Percentiles rank a stretch among this genome's conserved stretches.
phyloP scores from a whole-genome alignment of 2,888 invertebrate species.

The Amiota mariae region DNA sequence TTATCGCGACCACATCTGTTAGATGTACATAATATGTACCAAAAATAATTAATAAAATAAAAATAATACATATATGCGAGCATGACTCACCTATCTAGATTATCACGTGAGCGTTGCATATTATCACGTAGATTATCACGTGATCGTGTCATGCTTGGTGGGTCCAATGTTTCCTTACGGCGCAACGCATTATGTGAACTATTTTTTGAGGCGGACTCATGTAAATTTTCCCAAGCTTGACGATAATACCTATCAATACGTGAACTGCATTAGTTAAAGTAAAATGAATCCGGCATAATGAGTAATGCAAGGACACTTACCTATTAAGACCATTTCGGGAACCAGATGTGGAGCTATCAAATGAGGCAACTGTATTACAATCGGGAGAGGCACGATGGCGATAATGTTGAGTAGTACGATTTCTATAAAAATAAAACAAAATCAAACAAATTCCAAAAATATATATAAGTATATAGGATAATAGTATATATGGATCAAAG shows the following conservation, averaged over 20 bases:
- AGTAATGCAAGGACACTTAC: conserved; percentile 49
- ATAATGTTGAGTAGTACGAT: conserved; percentile 89
- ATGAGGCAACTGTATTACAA: conserved; percentile 92
- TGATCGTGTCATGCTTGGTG: conserved; percentile 75
- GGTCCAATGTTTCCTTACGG: conserved; percentile 83
- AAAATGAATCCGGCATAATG: background rate
- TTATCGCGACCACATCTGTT: conserved; percentile 70
- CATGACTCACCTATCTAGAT: conserved; percentile 70
- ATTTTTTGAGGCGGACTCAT: conserved; percentile 82
- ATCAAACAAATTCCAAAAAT: background rate
- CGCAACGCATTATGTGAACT: conserved; percentile 77
- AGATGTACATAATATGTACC: background rate
- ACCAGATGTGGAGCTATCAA: conserved; percentile 90
- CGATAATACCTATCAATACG: conserved; percentile 79
- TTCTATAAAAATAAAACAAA: conserved; percentile 74
- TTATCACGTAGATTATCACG: conserved; percentile 72
- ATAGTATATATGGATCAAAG: conserved; percentile 1
- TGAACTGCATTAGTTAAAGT: conserved; percentile 1
- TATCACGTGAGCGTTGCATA: conserved; percentile 73
- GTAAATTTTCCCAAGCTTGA: conserved; percentile 94
- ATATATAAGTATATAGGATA: background rate
- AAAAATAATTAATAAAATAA: background rate
- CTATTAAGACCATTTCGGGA: conserved; percentile 88
- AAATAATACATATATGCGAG: no score
- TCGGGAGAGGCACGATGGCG: conserved; percentile 91